Evolutionary conservation across 2,888 invertebrate genomes (phyloP).

Genomic region (Chironomus tentans): DNA sequence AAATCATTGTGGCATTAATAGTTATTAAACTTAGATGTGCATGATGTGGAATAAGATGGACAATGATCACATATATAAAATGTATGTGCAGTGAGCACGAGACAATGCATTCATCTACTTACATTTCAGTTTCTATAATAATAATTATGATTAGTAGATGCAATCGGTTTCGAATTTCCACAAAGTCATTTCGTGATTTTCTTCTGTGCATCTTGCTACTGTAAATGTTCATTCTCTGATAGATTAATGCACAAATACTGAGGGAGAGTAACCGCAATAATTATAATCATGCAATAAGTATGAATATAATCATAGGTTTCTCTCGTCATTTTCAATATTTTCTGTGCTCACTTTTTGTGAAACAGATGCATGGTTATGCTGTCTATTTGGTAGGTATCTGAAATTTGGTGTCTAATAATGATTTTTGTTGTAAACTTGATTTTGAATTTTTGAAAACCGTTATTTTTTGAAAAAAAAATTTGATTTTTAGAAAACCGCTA

Average conservation of each 20-base stretch:
- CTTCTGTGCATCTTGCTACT: background rate
- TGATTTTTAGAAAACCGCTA: no score
- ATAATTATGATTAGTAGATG: constrained; percentile 8
- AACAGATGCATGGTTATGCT: background rate
- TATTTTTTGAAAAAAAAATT: no score
- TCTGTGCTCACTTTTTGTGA: background rate
- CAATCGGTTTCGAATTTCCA: constrained; percentile 4
- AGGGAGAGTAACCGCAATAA: constrained; percentile 15
- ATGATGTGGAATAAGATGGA: background rate
- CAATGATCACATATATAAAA: background rate
- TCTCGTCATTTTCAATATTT: background rate
- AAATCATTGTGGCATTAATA: background rate
- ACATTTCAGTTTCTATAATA: background rate
- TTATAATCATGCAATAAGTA: background rate
- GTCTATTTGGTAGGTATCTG: no score
- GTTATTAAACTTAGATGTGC: background rate
- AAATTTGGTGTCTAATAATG: no score
- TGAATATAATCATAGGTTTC: constrained; percentile 3
- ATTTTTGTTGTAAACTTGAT: no score
- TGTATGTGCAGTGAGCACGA: background rate
- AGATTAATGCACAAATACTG: background rate
- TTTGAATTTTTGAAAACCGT: no score
- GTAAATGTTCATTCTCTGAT: background rate
- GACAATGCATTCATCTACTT: background rate
- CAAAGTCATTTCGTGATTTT: background rate